Percentiles rank a stretch among this genome's conserved stretches.
These are phyloP conservation scores for Schlechtendalia chinensis DNA, from an alignment of 1,140 invertebrate species.

Conservation along the genomic window DNA sequence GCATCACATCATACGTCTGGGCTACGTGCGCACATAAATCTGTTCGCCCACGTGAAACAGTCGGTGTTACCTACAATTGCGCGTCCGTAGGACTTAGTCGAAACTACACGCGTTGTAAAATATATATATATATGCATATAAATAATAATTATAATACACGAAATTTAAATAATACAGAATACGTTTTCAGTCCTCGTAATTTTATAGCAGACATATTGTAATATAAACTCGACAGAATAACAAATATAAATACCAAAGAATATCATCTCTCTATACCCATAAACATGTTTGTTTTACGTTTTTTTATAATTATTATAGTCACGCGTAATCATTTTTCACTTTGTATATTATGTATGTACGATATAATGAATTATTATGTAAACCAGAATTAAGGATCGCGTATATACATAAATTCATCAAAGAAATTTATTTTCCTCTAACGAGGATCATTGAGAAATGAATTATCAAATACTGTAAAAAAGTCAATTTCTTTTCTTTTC, in stretches of 20 bases:
- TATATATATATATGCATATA: neutral
- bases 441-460: neutral
- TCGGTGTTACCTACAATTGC: neutral
- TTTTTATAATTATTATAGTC: neutral
- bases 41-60: constrained; percentile 45
- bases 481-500: constrained; percentile 24
- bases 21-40: constrained; percentile 27
- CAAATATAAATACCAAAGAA: neutral
- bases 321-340: neutral
- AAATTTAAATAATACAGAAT: neutral
- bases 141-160: neutral
- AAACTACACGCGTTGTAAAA: neutral
- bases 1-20: neutral
- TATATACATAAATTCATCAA: too few relatives aligned
- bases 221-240: neutral
- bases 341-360: neutral
- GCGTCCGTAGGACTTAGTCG: neutral
- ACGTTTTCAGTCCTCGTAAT: neutral
- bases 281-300: neutral
- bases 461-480: neutral
- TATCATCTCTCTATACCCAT: too few relatives aligned
- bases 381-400: neutral
- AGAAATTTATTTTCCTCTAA: neutral
- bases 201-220: neutral
- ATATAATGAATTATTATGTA: neutral